Base-by-base conservation (phyloP, 2,113 vertebrate species). In the Podarcis muralis region DNA sequence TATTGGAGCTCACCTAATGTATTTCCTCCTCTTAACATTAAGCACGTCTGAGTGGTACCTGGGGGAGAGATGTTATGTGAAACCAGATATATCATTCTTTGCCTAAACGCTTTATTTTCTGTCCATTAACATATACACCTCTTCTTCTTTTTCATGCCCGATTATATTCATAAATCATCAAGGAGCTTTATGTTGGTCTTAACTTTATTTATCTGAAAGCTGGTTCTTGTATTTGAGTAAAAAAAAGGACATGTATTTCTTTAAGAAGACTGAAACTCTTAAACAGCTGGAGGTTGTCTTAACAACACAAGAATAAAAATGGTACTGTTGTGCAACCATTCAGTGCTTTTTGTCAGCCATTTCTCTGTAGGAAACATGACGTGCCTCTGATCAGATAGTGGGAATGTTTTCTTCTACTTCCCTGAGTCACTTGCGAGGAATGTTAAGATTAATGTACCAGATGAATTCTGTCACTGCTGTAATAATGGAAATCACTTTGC, bases 361-460 rank as follows among this genome's bases (percentile, higher is more conserved):
- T 88, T 91, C 81, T n/a, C 1, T 92, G 92, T 96, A 95, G 96
- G 96, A 97, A 97, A 92, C 40, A 87, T 90, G 94, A 91, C 20
- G 77, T 93, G 32, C 92, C 89, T 95, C 83, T 92, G 90, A 93
- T 96, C 91, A 94, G 81, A 95, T 95, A 94, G 85, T 91, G 89
- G 90, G 90, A 96, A 94, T 76, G 74, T 95, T 95, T 95, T 96
- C 91, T 94, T 92, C 89, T 94, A 79, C 89, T 87, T 74, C 85
- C 83, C 85, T 91, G 90, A 95, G 92, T 97, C 95, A 97, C 87
- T 95, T 85, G 57, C 83, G 86, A 96, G 90, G 96, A 97, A 97
- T 97, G 95, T 94, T 91, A 84, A 95, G 90, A 96, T 94, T 95
- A 94, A 95, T 93, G 84, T 62, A 74, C 74, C 83, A 93, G 94